phyloP scores from a whole-genome alignment of 1,140 invertebrate genomes.

The Hylaeus anthracinus region DNA sequence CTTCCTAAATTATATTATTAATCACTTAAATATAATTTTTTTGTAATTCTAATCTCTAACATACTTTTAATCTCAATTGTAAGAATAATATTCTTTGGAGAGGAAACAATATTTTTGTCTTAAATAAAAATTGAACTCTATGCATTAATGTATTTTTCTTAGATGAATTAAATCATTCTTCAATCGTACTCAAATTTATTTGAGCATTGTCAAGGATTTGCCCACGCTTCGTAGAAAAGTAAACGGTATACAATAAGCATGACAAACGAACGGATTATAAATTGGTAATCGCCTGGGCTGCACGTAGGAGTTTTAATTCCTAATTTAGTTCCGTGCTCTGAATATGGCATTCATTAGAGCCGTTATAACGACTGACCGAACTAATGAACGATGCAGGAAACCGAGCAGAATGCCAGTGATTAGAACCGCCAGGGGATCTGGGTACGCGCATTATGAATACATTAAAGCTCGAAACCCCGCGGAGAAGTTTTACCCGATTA shows the following conservation, averaged over 20 bases:
- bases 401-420: constrained; percentile 38
- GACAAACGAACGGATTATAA: background rate
- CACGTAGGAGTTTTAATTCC: background rate
- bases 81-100: no score
- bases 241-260: background rate
- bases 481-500: background rate
- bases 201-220: background rate
- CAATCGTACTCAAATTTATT: background rate
- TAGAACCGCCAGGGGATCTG: constrained; percentile 21
- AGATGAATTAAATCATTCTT: background rate
- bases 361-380: constrained; percentile 34
- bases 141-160: no score
- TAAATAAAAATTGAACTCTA: no score
- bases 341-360: constrained; percentile 43
- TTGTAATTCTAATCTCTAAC: no score
- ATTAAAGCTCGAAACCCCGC: constrained; percentile 2
- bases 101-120: no score
- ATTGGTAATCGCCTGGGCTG: background rate
- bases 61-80: no score
- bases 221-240: background rate
- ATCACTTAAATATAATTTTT: no score
- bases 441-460: background rate
- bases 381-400: constrained; percentile 48
- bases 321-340: constrained; percentile 28
- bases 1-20: no score